Conservation (phyloP, 2,888 invertebrate species). For the Spatulosminthurus flaviceps region DNA sequence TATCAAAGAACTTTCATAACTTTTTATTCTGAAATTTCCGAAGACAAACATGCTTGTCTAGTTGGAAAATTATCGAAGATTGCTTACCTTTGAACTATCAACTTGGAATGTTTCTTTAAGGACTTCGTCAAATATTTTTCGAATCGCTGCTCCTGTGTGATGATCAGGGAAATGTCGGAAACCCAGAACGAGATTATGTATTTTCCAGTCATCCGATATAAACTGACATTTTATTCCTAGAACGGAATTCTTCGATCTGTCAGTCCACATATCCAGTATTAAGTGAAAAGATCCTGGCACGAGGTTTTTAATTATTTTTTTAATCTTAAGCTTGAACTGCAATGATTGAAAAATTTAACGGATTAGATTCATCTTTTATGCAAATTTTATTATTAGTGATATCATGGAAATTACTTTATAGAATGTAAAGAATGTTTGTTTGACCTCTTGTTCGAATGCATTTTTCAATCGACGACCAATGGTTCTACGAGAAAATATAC, state of each 20-base stretch:
- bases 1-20: neutral
- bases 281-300: neutral
- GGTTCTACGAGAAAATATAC: too few relatives aligned
- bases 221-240: constrained; percentile 15
- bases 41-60: neutral
- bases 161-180: constrained; percentile 15
- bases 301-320: neutral
- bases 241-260: constrained; percentile 15
- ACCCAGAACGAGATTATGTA: neutral
- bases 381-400: neutral
- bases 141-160: neutral
- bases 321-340: constrained; percentile 6
- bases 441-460: too few relatives aligned
- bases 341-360: neutral
- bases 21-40: too few relatives aligned
- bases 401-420: too few relatives aligned
- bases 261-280: constrained; percentile 24
- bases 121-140: constrained; percentile 2
- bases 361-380: neutral
- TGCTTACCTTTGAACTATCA: neutral
- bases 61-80: too few relatives aligned
- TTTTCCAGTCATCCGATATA: neutral
- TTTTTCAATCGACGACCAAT: too few relatives aligned
- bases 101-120: neutral
- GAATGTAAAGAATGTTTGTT: too few relatives aligned